Evolutionary conservation across 92 coral and sea anemone genomes (phyloP), one percentile per base, ranked within the genome.

Genomic region (Bergia sp.): DNA sequence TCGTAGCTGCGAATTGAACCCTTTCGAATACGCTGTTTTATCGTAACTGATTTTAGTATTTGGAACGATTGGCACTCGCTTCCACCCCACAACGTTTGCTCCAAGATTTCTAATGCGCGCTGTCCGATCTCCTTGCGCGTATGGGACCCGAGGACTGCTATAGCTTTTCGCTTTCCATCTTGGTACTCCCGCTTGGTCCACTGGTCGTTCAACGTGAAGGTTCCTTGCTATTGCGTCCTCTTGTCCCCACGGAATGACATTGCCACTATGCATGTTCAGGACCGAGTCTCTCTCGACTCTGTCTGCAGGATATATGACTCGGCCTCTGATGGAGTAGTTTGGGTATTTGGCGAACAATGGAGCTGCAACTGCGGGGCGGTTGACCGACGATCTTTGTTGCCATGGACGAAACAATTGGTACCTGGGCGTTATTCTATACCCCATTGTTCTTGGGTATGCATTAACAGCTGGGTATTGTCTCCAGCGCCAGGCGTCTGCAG

Each of bases 231-330:
- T 21, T 71, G 57, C 86, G 7, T 66, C 73, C 37, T 41, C 21
- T 82, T 82, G 86, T 61, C 5, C 37, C 76, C 37, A 23, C 38
- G 86, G 76, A 23, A 41, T n/a, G 11, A 64, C 76, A 12, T 82
- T 82, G 73, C 86, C 37, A 44, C 76, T 82, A 18, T 61, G 76
- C 58, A 82, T 37, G 37, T 82, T 82, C 40, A 69, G 75, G 76
- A 82, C 86, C 9, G 86, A 82, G 86, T 82, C 86, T 43, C 86
- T 82, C 50, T 82, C 86, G 36, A 66, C 86, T 61, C 86, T 82
- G 53, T 82, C 86, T 9, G 86, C 61, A 8, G 86, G 86, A 39
- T 82, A 82, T 15, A 66, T 66, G 61, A 82, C 12, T n/a, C 38
- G 40, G 10, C 53, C 20, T 65, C 75, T 42, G 16, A 23, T 9